Conservation (phyloP, 1,140 invertebrate genomes). For the Caenorhabditis brenneri region DNA sequence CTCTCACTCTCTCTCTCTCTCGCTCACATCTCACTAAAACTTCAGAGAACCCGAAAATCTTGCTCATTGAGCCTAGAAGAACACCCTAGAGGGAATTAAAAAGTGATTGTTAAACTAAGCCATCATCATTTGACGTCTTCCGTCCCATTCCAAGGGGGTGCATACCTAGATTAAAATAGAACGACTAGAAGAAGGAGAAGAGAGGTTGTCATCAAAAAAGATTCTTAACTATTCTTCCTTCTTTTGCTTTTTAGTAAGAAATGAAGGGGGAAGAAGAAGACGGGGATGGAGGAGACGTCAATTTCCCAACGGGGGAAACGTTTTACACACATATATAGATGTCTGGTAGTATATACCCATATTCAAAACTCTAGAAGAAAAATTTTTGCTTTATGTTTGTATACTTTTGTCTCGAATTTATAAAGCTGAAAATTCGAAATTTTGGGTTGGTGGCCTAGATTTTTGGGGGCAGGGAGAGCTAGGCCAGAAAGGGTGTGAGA, state of each 20-base stretch:
- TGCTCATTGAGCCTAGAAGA: too few relatives aligned
- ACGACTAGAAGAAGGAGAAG: not conserved
- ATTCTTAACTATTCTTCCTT: not conserved
- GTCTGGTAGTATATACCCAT: not conserved
- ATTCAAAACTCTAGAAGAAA: not conserved
- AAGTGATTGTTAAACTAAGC: not conserved
- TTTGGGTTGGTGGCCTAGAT: too few relatives aligned
- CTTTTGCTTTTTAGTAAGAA: not conserved
- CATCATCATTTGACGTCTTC: not conserved
- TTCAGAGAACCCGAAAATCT: too few relatives aligned
- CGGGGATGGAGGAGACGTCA: not conserved
- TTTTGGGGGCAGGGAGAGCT: too few relatives aligned
- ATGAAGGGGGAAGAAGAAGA: not conserved
- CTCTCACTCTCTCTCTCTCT: too few relatives aligned
- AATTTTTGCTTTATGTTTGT: too few relatives aligned
- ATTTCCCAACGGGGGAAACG: conserved; percentile 37
- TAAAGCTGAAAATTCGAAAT: too few relatives aligned
- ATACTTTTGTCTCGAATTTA: too few relatives aligned
- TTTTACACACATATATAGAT: conserved; percentile 5
- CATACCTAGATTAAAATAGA: conserved; percentile 26
- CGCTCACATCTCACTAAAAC: too few relatives aligned
- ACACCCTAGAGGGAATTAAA: not conserved
- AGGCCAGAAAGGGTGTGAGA: too few relatives aligned
- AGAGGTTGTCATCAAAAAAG: not conserved
- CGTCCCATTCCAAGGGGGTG: not conserved